Evolutionary conservation across 2,888 invertebrate species (phyloP), one percentile per base, ranked within the genome.

Genomic region (Tenthredo distinguenda): DNA sequence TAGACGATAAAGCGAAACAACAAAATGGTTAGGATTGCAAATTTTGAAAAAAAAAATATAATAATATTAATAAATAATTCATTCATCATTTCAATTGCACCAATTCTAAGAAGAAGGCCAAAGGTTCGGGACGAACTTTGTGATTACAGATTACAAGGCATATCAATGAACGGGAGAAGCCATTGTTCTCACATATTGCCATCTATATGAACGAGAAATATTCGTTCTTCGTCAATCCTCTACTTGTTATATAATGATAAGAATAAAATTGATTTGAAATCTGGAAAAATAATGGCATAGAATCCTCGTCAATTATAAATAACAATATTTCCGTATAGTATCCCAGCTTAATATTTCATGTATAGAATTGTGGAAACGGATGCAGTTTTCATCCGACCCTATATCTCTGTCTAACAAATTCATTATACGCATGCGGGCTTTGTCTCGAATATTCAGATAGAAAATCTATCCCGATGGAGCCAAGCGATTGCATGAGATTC

Each of bases 81-180:
- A 21, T 62, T 12, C 21, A 26, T 21, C 62, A 62, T 62, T 62
- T 26, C 26, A 26, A 62, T 26, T 21, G 12, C 26, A 21, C 26
- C 4, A 26, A 62, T 62, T 62, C 62, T 21, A 10, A 26, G 62
- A 62, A 26, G 21, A 62, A 62, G 62, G 62, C 26, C 62, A 62
- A 62, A 62, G 21, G 12, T 62, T 21, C 26, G 12, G 62, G 26
- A 10, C 26, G 12, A 62, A 62, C 62, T 62, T 12, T 62, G 10
- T 62, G 62, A 62, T 62, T 18, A 26, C 62, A 62, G 62, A 62
- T 26, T 62, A 62, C 62, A 62, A 26, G 26, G 62, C 62, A 62
- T 26, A 62, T 10, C 62, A 15, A 15, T 12, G 9, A 12, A 62
- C 21, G 10, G 26, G 26, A 12, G 26, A 62, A 18, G 7, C 12